Evolutionary conservation across 37 sponge, comb jelly and placozoan genomes (phyloP), one percentile per base, ranked within the genome.

Genomic region (Axinella damicornis): DNA sequence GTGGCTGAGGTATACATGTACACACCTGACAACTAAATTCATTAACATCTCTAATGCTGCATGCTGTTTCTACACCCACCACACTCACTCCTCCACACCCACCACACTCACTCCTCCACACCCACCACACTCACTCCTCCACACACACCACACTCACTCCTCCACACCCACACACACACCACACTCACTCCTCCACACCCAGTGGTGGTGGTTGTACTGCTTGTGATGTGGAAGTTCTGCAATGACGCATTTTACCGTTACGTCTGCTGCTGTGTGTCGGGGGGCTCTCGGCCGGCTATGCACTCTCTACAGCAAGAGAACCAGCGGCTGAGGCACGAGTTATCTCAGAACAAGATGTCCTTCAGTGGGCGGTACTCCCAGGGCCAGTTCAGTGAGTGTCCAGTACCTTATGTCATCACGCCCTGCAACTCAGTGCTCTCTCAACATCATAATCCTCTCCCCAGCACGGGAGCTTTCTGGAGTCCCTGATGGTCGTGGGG

Each of bases 251-350:
- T 92, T 73, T 34, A 80, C 13, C 66, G 69, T 27, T 92, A 85
- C 53, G 24, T 87, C n/a, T 88, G 88, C 59, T 78, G 84, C 56
- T 88, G 93, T 34, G 19, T 85, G 30, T 27, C 41, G 0, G 63
- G 80, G 5, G 54, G 60, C 25, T 40, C 83, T 25, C 77, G 73
- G 56, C 27, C 65, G 0, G 60, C 66, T 22, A 57, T 92, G 15
- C 82, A 84, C 80, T 75, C 79, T 18, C 61, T 92, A 63, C 83
- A 92, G 69, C 93, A 92, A 72, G 93, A 92, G 84, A 92, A 88
- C 74, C 85, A 88, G 74, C 37, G 88, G 25, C 85, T 92, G 27
- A 59, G 89, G 22, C 83, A 87, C 5, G 89, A 92, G 35, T 77
- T 92, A 6, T 65, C 84, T 2, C 89, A 92, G 69, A 75, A 65